Percentiles rank a stretch among this genome's conserved stretches.
These are phyloP conservation scores for Limnephilus lunatus DNA, from an alignment of 2,888 invertebrate species.

Conservation along the genomic window DNA sequence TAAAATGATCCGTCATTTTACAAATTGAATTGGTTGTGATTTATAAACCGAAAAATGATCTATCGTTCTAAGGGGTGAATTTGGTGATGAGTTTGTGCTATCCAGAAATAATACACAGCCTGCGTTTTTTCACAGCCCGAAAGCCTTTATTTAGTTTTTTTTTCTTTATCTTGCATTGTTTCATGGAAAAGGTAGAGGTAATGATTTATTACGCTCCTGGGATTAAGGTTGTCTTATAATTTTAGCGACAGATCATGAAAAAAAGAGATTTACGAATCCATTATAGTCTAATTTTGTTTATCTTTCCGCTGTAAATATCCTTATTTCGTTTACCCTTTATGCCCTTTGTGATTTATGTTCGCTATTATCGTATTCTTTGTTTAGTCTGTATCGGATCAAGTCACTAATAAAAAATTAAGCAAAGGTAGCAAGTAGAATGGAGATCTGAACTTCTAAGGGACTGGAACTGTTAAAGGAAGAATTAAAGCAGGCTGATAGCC, in stretches of 20 bases:
- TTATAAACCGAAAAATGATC: conserved; percentile 50
- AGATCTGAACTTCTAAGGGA: too few species aligned
- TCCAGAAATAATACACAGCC: neutral
- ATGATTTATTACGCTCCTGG: conserved; percentile 24
- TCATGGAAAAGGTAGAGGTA: neutral
- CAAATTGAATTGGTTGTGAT: conserved; percentile 54
- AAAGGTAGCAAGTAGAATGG: too few species aligned
- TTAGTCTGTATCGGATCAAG: neutral
- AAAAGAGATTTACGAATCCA: neutral
- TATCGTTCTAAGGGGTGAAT: conserved; percentile 33
- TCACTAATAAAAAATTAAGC: neutral
- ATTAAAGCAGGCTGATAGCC: neutral
- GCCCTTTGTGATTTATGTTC: neutral
- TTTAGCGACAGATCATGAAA: neutral
- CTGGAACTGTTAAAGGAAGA: neutral
- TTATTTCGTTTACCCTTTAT: conserved; percentile 2
- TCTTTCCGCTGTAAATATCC: conserved; percentile 2
- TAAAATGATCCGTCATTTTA: conserved; percentile 53
- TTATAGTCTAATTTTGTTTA: neutral
- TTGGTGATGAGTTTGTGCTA: conserved; percentile 7
- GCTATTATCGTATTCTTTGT: neutral
- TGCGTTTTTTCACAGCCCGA: neutral
- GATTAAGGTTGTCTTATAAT: neutral
- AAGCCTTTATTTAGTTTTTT: neutral
- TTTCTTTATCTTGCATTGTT: neutral